Conservation (phyloP, 2,113 vertebrate species). For the Bombycilla garrulus region DNA sequence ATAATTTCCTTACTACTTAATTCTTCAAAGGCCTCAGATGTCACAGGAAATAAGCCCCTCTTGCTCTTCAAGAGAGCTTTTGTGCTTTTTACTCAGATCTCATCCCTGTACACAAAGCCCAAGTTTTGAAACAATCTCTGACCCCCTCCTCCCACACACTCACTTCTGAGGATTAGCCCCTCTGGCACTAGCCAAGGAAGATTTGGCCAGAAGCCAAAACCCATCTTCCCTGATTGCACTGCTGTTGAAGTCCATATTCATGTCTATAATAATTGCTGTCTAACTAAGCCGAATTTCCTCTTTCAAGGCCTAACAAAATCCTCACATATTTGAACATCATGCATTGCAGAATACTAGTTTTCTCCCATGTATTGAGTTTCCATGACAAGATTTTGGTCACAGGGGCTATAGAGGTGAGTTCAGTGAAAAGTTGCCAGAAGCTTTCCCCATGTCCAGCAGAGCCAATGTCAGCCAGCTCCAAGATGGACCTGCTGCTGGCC, state of each 20-base stretch:
- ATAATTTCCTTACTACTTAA: background rate
- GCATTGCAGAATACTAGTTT: background rate
- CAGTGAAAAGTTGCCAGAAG: background rate
- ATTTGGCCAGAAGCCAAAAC: background rate
- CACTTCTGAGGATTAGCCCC: background rate
- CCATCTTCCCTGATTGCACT: background rate
- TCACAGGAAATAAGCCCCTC: background rate
- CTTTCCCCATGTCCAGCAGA: background rate
- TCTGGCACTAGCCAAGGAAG: background rate
- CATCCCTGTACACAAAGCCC: background rate
- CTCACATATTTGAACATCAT: background rate
- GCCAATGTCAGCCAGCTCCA: background rate
- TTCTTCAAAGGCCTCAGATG: background rate
- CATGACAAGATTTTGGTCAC: background rate
- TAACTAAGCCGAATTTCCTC: background rate
- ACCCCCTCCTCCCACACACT: background rate
- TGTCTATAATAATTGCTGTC: background rate
- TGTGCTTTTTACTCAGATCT: background rate
- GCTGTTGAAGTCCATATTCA: background rate
- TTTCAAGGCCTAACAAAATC: background rate
- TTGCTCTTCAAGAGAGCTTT: background rate
- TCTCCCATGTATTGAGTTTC: background rate
- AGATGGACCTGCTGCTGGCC: background rate
- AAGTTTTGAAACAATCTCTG: background rate
- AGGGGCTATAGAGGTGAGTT: background rate